These are phyloP conservation scores for Sarcophaga carnaria DNA, from an alignment of 2,888 invertebrate genomes.

Conservation along the genomic window DNA sequence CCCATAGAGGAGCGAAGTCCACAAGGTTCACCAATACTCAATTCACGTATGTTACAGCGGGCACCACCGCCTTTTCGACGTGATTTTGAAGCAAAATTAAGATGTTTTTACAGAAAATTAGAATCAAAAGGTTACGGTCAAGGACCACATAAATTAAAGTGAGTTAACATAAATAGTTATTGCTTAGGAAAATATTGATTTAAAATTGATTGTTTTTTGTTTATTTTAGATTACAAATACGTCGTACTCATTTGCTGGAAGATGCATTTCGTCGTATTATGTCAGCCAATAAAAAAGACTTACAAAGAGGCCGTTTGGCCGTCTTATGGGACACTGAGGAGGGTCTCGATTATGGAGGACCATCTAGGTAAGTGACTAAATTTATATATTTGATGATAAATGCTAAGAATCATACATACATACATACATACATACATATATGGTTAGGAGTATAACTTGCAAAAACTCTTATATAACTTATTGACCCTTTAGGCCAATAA, in stretches of 20 bases:
- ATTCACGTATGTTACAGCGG: conserved; percentile 87
- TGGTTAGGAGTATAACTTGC: too few species aligned
- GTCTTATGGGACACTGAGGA: conserved; percentile 98
- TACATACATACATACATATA: too few species aligned
- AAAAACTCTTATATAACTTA: too few species aligned
- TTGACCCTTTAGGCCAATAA: too few species aligned
- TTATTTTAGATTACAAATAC: conserved; percentile 90
- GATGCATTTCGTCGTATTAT: conserved; percentile 98
- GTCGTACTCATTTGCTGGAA: conserved; percentile 95
- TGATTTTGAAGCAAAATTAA: conserved; percentile 96
- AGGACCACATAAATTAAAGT: conserved; percentile 98
- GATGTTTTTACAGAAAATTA: conserved; percentile 96
- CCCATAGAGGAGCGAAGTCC: conserved; percentile 86
- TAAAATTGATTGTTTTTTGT: background rate
- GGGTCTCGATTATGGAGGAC: conserved; percentile 98
- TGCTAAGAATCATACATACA: too few species aligned
- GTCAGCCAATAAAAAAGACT: conserved; percentile 96
- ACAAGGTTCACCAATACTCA: conserved; percentile 88
- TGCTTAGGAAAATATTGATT: background rate
- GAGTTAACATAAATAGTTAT: conserved; percentile 65
- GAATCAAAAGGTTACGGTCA: conserved; percentile 98
- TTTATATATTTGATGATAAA: too few species aligned
- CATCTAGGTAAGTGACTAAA: conserved; percentile 84
- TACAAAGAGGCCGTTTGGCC: conserved; percentile 96
- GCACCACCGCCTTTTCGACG: conserved; percentile 95